These are phyloP conservation scores for Notiomystis cincta DNA, from an alignment of 2,113 vertebrate genomes.

Conservation along the genomic window DNA sequence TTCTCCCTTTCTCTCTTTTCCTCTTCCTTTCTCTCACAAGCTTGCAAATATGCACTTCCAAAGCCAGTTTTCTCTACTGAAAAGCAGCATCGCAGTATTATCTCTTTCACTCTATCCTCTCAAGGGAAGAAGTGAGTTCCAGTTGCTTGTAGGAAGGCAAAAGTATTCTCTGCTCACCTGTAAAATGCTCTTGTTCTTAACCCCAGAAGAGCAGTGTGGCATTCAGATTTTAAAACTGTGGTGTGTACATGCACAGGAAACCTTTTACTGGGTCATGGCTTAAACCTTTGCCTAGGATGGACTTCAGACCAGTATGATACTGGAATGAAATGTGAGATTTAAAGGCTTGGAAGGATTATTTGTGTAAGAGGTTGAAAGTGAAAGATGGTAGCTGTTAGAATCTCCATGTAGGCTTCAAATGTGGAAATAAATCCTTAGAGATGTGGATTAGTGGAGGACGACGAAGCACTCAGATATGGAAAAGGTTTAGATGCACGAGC, in stretches of 20 bases:
- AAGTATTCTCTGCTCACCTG: not conserved
- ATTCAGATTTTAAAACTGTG: not conserved
- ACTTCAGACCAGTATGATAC: not conserved
- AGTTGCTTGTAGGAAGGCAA: not conserved
- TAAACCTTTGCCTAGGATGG: not conserved
- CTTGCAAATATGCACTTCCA: not conserved
- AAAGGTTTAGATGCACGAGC: not conserved
- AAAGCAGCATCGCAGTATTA: not conserved
- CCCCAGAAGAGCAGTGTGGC: not conserved
- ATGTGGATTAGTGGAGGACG: not conserved
- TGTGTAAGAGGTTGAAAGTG: not conserved
- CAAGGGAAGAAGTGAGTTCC: not conserved
- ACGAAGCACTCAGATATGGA: not conserved
- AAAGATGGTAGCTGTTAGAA: not conserved
- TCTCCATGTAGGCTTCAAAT: not conserved
- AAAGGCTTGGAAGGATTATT: not conserved
- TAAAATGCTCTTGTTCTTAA: not conserved
- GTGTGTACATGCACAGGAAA: not conserved
- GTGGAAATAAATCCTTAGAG: not conserved
- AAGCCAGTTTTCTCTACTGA: not conserved
- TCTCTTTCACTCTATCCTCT: not conserved
- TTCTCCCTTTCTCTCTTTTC: fast-evolving
- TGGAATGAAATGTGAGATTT: not conserved
- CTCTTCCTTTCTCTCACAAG: too few species aligned
- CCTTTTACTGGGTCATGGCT: not conserved